Conservation (phyloP, 2,797 vertebrate species). For the Ctenopoma kingsleyae region DNA sequence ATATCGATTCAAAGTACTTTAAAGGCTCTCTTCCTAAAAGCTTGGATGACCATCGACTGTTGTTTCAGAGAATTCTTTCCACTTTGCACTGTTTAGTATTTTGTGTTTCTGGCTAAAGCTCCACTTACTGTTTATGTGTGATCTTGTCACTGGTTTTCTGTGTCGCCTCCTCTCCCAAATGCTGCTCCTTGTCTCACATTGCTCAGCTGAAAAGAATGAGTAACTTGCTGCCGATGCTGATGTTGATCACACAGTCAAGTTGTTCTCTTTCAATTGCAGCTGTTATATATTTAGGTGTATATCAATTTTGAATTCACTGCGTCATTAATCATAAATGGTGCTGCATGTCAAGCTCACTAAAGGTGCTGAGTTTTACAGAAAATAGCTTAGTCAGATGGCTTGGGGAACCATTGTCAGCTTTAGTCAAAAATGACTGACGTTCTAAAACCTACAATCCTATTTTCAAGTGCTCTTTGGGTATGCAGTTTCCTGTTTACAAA, state of each 20-base stretch:
- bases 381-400: neutral
- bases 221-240: slow-evolving; percentile 8
- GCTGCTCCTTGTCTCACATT: slow-evolving; percentile 16
- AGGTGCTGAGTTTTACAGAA: slow-evolving; percentile 26
- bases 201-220: slow-evolving; percentile 38
- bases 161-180: neutral
- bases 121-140: neutral
- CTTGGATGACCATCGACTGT: neutral
- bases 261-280: slow-evolving; percentile 38
- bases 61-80: neutral
- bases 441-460: neutral
- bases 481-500: slow-evolving; percentile 19
- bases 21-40: neutral
- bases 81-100: slow-evolving; percentile 8
- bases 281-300: slow-evolving; percentile 44
- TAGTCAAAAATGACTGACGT: slow-evolving; percentile 14
- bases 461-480: neutral
- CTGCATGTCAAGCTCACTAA: slow-evolving; percentile 13
- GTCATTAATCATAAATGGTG: slow-evolving; percentile 55
- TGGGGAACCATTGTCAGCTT: neutral
- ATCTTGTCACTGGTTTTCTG: neutral
- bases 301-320: slow-evolving; percentile 42
- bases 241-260: slow-evolving; percentile 16
- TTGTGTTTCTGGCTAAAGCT: neutral
- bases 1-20: neutral